Evolutionary conservation across 2,888 invertebrate species (phyloP).

Genomic region (Malthinus seriepunctatus): DNA sequence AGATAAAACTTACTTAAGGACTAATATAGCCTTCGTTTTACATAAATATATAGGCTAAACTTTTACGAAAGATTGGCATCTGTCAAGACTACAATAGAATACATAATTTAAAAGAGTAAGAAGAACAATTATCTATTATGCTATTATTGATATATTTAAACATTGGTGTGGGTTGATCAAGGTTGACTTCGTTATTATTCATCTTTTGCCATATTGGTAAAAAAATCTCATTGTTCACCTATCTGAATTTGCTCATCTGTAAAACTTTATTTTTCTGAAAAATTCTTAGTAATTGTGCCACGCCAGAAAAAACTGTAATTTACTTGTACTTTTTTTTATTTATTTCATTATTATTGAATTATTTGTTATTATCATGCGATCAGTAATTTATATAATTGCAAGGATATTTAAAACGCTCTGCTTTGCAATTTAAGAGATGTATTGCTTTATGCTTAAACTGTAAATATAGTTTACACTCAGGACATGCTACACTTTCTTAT

Average conservation of each 20-base stretch:
- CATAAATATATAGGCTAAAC: neutral
- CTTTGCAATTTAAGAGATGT: neutral
- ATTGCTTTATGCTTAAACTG: too few relatives aligned
- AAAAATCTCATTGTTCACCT: constrained; percentile 24
- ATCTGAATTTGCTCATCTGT: constrained; percentile 21
- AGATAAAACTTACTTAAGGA: too few relatives aligned
- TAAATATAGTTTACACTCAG: too few relatives aligned
- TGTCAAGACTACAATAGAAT: constrained; percentile 34
- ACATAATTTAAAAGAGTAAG: constrained; percentile 24
- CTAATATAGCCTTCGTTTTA: too few relatives aligned
- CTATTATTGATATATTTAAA: constrained; percentile 45
- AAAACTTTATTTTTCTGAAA: constrained; percentile 6
- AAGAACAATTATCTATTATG: constrained; percentile 43
- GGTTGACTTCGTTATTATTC: constrained; percentile 44
- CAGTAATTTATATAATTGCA: constrained; percentile 2
- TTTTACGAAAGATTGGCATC: constrained; percentile 41
- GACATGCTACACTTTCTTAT: too few relatives aligned
- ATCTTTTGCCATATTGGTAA: constrained; percentile 33
- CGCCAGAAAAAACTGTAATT: constrained; percentile 4
- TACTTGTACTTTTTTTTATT: neutral
- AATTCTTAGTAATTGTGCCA: constrained; percentile 7
- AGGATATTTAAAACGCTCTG: neutral
- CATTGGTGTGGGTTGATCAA: constrained; percentile 44
- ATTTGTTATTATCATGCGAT: constrained; percentile 3
- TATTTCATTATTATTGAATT: constrained; percentile 6